phyloP scores from a whole-genome alignment of 2,888 invertebrate genomes.

The Mellilla xanthometata region DNA sequence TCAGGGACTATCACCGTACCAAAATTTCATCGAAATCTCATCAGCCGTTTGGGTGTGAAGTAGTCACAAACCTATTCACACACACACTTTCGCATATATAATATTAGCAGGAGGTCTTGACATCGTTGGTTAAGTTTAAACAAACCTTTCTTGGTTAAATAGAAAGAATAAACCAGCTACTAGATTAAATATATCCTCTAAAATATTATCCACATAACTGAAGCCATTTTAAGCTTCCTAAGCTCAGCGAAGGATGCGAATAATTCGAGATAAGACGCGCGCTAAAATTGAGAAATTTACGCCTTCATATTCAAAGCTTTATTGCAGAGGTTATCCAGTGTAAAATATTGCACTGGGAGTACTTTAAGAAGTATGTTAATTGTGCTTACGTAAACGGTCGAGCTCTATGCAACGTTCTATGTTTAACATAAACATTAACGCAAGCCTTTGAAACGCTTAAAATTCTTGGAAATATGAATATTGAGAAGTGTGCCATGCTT shows the following conservation, averaged over 20 bases:
- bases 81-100: no score
- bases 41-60: no score
- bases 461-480: slow-evolving; percentile 8
- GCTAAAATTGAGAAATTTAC: slow-evolving; percentile 17
- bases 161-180: no score
- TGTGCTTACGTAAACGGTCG: slow-evolving; percentile 8
- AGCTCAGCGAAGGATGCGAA: slow-evolving; percentile 17
- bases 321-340: slow-evolving; percentile 3
- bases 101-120: no score
- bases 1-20: no score
- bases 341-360: background rate
- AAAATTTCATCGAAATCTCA: no score
- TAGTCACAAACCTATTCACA: no score
- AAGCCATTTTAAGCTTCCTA: slow-evolving; percentile 14
- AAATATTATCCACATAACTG: slow-evolving; percentile 12
- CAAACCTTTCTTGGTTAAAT: no score
- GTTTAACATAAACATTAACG: slow-evolving; percentile 3
- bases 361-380: slow-evolving; percentile 9
- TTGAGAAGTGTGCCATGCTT: background rate
- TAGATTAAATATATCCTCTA: background rate
- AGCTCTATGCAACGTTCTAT: slow-evolving; percentile 1
- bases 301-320: slow-evolving; percentile 8
- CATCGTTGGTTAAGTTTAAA: no score
- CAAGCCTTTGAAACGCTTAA: background rate
- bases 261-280: slow-evolving; percentile 14